These are phyloP conservation scores for Chrysoperla carnea DNA, from an alignment of 1,140 invertebrate species.

Conservation along the genomic window DNA sequence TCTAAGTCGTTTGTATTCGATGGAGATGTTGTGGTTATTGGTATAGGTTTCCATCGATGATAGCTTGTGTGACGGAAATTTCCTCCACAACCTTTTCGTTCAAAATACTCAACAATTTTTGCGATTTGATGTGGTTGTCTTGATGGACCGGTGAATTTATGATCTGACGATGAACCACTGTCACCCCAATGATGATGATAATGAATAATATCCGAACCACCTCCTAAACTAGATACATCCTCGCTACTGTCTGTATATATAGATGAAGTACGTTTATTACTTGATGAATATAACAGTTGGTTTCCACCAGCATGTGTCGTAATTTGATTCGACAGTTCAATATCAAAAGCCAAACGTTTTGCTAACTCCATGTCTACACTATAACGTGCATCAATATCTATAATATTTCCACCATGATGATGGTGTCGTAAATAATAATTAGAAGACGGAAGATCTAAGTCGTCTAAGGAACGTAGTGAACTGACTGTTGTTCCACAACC, in stretches of 20 bases:
- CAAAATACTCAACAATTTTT: constrained; percentile 77
- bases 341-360: constrained; percentile 23
- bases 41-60: neutral
- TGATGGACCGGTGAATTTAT: constrained; percentile 29
- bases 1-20: neutral
- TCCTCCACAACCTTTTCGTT: constrained; percentile 39
- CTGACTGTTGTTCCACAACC: constrained; percentile 22
- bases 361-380: constrained; percentile 21
- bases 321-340: constrained; percentile 21
- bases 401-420: constrained; percentile 3
- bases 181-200: no score
- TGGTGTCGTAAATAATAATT: constrained; percentile 9
- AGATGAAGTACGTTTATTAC: constrained; percentile 50
- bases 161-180: constrained; percentile 30
- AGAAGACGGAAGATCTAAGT: constrained; percentile 24
- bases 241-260: constrained; percentile 76
- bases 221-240: constrained; percentile 60
- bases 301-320: constrained; percentile 22
- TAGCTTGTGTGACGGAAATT: constrained; percentile 16
- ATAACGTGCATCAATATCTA: constrained; percentile 13
- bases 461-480: constrained; percentile 39
- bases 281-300: constrained; percentile 27
- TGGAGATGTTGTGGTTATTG: no score
- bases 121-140: constrained; percentile 51
- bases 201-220: constrained; percentile 47